A percentile compares a stretch with the other conserved stretches of the same genome.
phyloP scores from a whole-genome alignment of 2,888 invertebrate species.

The Orchestes rusci region DNA sequence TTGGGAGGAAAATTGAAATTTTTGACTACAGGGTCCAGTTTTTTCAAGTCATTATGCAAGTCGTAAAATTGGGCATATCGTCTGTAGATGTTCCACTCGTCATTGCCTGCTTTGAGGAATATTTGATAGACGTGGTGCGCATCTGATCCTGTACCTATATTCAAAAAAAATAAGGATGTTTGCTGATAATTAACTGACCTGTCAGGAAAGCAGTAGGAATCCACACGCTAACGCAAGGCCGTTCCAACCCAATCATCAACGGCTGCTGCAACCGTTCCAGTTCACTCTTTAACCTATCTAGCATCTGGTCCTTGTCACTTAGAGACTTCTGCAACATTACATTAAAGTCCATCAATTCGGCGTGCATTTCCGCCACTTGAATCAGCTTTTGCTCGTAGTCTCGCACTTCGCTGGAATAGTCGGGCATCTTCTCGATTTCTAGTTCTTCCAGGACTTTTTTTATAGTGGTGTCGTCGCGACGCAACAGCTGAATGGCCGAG shows the following conservation, averaged over 20 bases:
- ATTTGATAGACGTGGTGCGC: conserved; percentile 89
- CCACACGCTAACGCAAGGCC: conserved; percentile 69
- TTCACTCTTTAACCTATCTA: conserved; percentile 56
- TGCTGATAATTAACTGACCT: conserved; percentile 38
- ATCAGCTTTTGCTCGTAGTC: conserved; percentile 81
- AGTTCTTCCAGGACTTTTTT: conserved; percentile 37
- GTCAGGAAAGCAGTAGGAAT: conserved; percentile 81
- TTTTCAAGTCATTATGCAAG: conserved; percentile 75
- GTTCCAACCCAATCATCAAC: conserved; percentile 38
- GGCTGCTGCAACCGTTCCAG: conserved; percentile 61
- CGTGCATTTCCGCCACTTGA: conserved; percentile 93
- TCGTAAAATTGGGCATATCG: conserved; percentile 90
- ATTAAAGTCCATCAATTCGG: conserved; percentile 89
- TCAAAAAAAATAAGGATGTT: conserved; percentile 1
- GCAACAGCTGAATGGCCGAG: conserved; percentile 79
- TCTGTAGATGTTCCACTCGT: conserved; percentile 94
- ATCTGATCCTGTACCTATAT: conserved; percentile 57
- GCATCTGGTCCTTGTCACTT: conserved; percentile 53
- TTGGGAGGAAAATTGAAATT: conserved; percentile 91
- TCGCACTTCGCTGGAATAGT: conserved; percentile 61
- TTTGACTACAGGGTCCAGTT: conserved; percentile 70
- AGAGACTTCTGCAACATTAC: conserved; percentile 69
- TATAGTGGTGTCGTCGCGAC: conserved; percentile 43
- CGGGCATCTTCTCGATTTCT: conserved; percentile 40
- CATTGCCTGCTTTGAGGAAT: conserved; percentile 66